Base-by-base conservation (phyloP, 2,797 vertebrate species). In the Halcyon smyrnensis region DNA sequence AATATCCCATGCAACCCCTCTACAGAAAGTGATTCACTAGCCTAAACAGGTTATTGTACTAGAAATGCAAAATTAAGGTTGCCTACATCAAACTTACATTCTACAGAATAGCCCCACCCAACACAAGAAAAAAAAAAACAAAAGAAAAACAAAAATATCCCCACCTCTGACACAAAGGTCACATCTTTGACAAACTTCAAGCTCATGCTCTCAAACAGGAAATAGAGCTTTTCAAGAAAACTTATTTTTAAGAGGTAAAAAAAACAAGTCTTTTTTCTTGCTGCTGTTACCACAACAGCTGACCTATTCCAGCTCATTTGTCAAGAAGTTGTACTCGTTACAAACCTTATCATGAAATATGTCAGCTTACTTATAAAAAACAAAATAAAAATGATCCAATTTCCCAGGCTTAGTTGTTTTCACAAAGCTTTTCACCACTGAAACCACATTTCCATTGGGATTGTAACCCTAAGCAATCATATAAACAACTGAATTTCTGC, bases 171-270 rank as follows among this genome's bases (percentile, higher is more conserved):
- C 81, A 79, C 51, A 89, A 84, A 84, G 75, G 68, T 64, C 81
- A n/a, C 4, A 12, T 32, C 48, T 91, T 48, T 83, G 56, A 51
- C 94, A 95, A 95, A 59, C 32, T 80, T 80, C 34, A 86, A 75
- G 77, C 70, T 75, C 41, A 19, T 28, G 28, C 51, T 79, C 87
- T 91, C 64, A 73, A 87, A 76, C 75, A 91, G 82, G 84, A 96
- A 93, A 74, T 25, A 56, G 82, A 85, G 75, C 78, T 95, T 95
- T 96, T 91, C 75, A 90, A 92, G 83, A 95, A 95, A 80, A 83
- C 32, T 0, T 36, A 36, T 36, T 79, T 53, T 84, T 45, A 88
- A 59, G 17, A 88, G 62, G 65, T 56, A 9, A 75, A 87, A 71
- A 84, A 56, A 3, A 3, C 8, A 48, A 20, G 19, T 62, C 20